A percentile compares a stretch with the other conserved stretches of the same genome.
Evolutionary conservation across 2,797 vertebrate genomes (phyloP).

Genomic region (Gymnopithys bicolor): DNA sequence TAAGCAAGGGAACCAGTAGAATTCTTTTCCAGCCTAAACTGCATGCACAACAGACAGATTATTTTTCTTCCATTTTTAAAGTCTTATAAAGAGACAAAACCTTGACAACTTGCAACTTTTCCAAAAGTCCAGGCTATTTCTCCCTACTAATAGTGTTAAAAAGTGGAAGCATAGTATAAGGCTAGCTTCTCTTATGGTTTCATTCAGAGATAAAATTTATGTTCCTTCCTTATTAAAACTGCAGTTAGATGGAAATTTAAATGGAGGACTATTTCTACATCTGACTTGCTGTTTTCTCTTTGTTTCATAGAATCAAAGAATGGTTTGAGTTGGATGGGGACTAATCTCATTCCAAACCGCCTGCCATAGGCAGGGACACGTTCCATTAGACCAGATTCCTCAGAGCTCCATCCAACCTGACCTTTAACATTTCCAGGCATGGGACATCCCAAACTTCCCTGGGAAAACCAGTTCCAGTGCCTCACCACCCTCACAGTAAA

Average conservation of each 20-base stretch:
- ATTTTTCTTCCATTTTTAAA: not conserved
- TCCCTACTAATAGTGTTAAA: not conserved
- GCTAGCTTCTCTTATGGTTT: not conserved
- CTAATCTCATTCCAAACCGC: fast-evolving
- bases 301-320: not conserved
- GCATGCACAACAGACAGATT: not conserved
- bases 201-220: not conserved
- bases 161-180: not conserved
- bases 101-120: not conserved
- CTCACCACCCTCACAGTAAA: not conserved
- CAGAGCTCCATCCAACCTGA: not conserved
- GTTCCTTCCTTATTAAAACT: not conserved
- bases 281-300: not conserved
- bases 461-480: not conserved
- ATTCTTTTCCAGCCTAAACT: not conserved
- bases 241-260: not conserved
- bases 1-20: fast-evolving
- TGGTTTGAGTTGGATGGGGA: not conserved
- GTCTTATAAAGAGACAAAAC: not conserved
- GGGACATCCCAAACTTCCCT: fast-evolving
- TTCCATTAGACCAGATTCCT: not conserved
- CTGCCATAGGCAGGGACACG: fast-evolving
- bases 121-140: not conserved
- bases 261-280: not conserved
- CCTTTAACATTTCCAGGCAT: not conserved